Percentiles rank a stretch among this genome's conserved stretches.
phyloP scores from a whole-genome alignment of 2,797 vertebrate genomes.

The Ptychadena robeensis region DNA sequence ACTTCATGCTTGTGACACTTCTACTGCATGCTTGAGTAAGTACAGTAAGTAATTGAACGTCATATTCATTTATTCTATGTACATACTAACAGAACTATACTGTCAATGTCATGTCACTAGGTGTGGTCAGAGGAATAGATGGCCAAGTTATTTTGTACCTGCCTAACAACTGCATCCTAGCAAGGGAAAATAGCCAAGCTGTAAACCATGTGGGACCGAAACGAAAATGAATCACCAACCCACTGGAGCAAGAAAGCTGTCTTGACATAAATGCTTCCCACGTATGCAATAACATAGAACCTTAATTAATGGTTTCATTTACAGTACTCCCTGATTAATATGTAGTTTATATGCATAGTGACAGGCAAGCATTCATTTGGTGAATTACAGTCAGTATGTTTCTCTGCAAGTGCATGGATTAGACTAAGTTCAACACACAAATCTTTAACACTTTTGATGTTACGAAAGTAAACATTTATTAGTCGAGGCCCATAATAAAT shows the following conservation, averaged over 20 bases:
- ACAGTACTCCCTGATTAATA: not conserved
- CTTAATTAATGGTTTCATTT: not conserved
- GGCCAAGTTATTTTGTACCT: slow-evolving; percentile 14
- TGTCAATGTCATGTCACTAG: not conserved
- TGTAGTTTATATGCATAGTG: not conserved
- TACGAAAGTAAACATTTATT: not conserved
- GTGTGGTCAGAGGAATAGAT: not conserved
- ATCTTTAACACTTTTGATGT: not conserved
- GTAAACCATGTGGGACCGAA: slow-evolving; percentile 39
- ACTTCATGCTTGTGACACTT: no score
- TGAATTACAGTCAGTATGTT: not conserved
- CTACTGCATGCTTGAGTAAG: no score
- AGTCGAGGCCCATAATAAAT: not conserved
- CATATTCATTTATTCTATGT: no score
- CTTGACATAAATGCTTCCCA: not conserved
- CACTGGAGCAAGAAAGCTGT: slow-evolving; percentile 1
- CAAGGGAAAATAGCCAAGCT: slow-evolving; percentile 17
- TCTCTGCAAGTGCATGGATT: not conserved
- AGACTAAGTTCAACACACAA: not conserved
- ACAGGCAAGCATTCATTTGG: not conserved
- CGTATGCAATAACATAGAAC: not conserved
- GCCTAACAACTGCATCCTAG: slow-evolving; percentile 42
- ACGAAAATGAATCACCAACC: slow-evolving; percentile 47
- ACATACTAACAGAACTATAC: no score
- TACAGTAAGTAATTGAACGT: no score